phyloP scores from a whole-genome alignment of 2,888 invertebrate genomes.

The Ephialtes manifestator region DNA sequence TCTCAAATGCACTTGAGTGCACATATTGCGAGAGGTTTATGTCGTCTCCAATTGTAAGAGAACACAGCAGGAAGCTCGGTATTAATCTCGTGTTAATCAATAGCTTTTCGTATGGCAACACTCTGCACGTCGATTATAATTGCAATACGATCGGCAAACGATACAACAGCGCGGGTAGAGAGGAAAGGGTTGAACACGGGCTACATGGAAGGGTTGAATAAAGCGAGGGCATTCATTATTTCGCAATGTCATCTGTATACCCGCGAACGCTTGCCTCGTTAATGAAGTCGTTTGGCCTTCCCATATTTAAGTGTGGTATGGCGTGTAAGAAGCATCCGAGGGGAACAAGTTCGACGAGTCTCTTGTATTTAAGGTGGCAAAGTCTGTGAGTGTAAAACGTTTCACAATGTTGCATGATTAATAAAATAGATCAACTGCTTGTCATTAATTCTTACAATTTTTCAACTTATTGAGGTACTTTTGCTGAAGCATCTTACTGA shows the following conservation, averaged over 20 bases:
- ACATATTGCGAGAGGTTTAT: conserved; percentile 55
- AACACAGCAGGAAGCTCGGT: conserved; percentile 10
- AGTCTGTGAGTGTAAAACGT: not conserved
- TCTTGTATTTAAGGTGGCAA: not conserved
- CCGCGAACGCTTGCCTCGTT: conserved; percentile 41
- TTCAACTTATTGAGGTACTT: not conserved
- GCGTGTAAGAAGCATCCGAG: conserved; percentile 18
- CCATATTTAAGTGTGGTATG: conserved; percentile 29
- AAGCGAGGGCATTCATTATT: conserved; percentile 52
- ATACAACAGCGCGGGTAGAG: not conserved
- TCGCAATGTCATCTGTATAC: conserved; percentile 44
- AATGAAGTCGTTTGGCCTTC: conserved; percentile 60
- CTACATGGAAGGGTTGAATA: conserved; percentile 35
- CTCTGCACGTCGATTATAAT: conserved; percentile 67
- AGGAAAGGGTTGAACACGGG: conserved; percentile 13
- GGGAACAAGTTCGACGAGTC: conserved; percentile 19
- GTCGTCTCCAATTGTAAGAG: conserved; percentile 44
- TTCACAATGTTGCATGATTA: not conserved
- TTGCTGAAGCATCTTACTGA: not conserved
- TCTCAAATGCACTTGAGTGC: conserved; percentile 43
- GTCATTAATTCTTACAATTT: not conserved
- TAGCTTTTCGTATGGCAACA: conserved; percentile 43
- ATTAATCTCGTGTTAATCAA: conserved; percentile 69
- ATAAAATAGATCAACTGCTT: not conserved
- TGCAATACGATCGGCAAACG: conserved; percentile 61